Evolutionary conservation across 2,888 invertebrate species (phyloP).

Genomic region (Aspidapion aeneum): DNA sequence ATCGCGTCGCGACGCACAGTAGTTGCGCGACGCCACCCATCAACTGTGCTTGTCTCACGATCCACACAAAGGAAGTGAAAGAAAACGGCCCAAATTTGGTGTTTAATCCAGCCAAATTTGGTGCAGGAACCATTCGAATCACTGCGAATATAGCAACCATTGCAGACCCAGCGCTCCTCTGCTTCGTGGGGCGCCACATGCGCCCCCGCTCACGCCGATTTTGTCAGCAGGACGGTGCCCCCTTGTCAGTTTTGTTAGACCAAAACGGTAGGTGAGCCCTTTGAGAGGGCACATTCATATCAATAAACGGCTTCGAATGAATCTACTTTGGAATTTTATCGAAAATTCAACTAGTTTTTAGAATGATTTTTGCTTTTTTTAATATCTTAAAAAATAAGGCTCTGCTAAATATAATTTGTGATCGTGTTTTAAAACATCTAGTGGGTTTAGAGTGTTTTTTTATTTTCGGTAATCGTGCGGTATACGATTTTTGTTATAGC

Average conservation of each 20-base stretch:
- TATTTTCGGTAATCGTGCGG: too few species aligned
- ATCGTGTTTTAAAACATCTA: too few species aligned
- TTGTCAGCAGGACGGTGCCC: slow-evolving; percentile 4
- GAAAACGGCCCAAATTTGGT: background rate
- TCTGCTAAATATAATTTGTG: too few species aligned
- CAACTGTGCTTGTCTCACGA: background rate
- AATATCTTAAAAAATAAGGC: too few species aligned
- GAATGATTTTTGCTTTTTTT: too few species aligned
- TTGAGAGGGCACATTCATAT: too few species aligned
- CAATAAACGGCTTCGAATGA: too few species aligned
- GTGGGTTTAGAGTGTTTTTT: too few species aligned
- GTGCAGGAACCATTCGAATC: background rate
- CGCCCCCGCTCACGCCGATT: slow-evolving; percentile 18
- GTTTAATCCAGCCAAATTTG: background rate
- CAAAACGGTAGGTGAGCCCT: slow-evolving; percentile 19
- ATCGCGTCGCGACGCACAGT: background rate
- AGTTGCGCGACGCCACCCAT: background rate
- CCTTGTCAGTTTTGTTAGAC: slow-evolving; percentile 15
- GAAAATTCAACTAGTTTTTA: too few species aligned
- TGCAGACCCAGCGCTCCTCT: slow-evolving; percentile 23
- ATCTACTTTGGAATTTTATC: too few species aligned
- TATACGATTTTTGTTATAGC: too few species aligned
- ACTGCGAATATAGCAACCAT: slow-evolving; percentile 15
- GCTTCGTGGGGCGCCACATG: slow-evolving; percentile 25
- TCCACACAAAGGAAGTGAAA: background rate